Base-by-base conservation (phyloP, 2,888 invertebrate species). In the Dyspetes luteomarginatus region DNA sequence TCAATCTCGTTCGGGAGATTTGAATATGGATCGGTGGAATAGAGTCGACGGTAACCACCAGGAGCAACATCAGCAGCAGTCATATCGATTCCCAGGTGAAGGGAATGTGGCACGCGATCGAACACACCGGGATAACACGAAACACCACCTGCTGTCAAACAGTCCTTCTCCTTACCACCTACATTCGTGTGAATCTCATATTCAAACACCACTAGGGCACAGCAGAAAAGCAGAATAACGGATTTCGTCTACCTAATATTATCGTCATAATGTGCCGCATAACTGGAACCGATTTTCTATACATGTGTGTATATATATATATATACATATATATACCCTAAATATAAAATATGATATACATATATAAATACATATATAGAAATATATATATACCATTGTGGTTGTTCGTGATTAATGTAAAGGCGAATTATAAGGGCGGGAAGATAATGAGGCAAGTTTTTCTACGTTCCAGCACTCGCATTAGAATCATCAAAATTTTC, bases 41-140 rank as follows among this genome's bases (percentile, higher is more conserved):
- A 62, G 30, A 69, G 69, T 62, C 45, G 67, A 82, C 58, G 76
- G 72, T 75, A 75, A 81, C 69, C 71, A 64, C 22, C 52, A 64
- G 69, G 12, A 41, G 62, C 48, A 67, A 62, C 77, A 60, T 71
- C 65, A 60, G 52, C 48, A 64, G 87, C 88, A 82, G 86, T 86
- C 88, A 89, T 90, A 91, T 91, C 89, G 91, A 91, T 90, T 90
- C 87, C 84, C 82, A 82, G 82, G 83, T 80, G 77, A 82, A 86
- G 86, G 85, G 84, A 86, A 86, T 84, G 73, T 80, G 81, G 86
- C 90, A 90, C 89, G 90, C 90, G 89, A 90, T 89, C 89, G 87
- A 88, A 88, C 86, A 72, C 85, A 68, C 72, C 75, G 85, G 84
- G 84, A 85, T 86, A 87, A 88, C 88, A 85, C 85, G 72, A 75